Conservation (phyloP, 2,797 vertebrate genomes). For the Zalophus californianus region DNA sequence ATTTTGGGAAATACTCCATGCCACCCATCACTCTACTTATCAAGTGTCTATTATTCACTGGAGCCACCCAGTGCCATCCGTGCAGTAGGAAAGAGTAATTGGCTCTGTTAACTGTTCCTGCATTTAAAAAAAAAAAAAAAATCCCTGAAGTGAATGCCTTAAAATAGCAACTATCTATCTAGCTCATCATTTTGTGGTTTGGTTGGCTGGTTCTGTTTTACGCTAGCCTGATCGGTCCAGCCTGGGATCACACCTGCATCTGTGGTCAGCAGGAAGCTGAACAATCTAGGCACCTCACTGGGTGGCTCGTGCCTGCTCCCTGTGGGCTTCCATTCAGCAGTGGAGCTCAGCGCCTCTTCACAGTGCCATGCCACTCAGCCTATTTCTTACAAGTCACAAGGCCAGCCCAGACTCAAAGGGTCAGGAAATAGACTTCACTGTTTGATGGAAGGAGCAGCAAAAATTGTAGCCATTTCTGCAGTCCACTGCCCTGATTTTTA, state of each 20-base stretch:
- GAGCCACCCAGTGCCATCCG: too few relatives aligned
- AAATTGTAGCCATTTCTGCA: neutral
- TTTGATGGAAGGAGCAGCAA: neutral
- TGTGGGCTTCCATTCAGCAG: neutral
- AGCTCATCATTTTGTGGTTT: neutral
- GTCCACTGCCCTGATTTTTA: neutral
- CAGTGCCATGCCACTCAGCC: neutral
- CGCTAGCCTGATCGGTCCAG: neutral
- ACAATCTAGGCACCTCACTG: rapidly evolving
- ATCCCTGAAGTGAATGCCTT: neutral
- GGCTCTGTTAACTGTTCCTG: neutral
- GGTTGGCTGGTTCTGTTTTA: neutral
- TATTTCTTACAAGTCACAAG: neutral
- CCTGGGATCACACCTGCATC: neutral
- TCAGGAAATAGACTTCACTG: neutral
- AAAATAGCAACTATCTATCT: neutral
- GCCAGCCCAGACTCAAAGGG: neutral
- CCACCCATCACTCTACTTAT: neutral
- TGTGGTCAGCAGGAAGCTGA: neutral
- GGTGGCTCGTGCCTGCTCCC: neutral
- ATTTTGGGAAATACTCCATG: neutral
- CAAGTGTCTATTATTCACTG: neutral
- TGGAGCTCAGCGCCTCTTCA: neutral
- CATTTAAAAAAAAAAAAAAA: neutral
- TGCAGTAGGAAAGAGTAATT: neutral